Percentiles rank a stretch among this genome's conserved stretches.
Conservation (phyloP, 2,113 vertebrate species). For the Phycodurus eques region DNA sequence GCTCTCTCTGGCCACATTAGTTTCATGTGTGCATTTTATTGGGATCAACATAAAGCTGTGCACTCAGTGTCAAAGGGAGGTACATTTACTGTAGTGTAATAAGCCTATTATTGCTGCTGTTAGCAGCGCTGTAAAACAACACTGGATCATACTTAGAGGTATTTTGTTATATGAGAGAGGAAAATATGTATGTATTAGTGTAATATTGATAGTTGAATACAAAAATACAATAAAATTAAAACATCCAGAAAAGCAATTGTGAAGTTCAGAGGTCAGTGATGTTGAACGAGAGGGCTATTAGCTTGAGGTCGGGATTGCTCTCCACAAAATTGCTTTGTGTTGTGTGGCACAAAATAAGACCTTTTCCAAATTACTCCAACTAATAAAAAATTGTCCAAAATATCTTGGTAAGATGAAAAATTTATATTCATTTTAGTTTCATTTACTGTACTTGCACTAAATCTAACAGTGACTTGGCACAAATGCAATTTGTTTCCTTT, state of each 20-base stretch:
- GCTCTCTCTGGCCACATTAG: background rate
- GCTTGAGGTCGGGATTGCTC: too few relatives aligned
- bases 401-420: background rate
- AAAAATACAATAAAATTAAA: background rate
- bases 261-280: too few relatives aligned
- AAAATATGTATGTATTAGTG: too few relatives aligned
- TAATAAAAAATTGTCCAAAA: background rate
- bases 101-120: background rate
- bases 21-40: background rate
- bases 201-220: background rate
- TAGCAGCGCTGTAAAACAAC: background rate
- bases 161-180: background rate
- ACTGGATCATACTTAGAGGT: background rate
- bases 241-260: too few relatives aligned
- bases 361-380: too few relatives aligned
- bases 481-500: slow-evolving; percentile 2
- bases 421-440: background rate
- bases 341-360: background rate
- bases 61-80: background rate
- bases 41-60: background rate
- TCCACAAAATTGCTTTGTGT: too few relatives aligned
- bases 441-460: background rate
- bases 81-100: background rate
- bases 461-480: background rate
- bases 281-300: too few relatives aligned